Evolutionary conservation across 2,113 vertebrate genomes (phyloP).

Genomic region (Oreochromis tanganicae): DNA sequence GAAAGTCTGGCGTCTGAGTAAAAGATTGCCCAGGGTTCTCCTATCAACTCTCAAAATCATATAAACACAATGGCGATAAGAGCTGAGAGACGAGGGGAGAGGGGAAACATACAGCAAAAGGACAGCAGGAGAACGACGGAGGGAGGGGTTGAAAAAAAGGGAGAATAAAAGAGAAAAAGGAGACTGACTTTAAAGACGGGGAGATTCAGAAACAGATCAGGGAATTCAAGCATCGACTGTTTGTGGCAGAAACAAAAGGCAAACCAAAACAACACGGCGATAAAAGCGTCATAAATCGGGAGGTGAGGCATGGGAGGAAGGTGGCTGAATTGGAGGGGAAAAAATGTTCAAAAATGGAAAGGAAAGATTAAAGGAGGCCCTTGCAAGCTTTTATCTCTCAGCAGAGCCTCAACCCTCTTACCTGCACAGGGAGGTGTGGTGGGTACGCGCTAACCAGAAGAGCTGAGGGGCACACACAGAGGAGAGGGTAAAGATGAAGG

Average conservation of each 20-base stretch:
- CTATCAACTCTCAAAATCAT: slow-evolving; percentile 60
- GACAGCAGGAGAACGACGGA: background rate
- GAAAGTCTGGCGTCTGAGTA: slow-evolving; percentile 50
- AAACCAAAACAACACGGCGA: background rate
- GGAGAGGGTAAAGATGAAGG: slow-evolving; percentile 2
- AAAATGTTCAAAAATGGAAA: slow-evolving; percentile 1
- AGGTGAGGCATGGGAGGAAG: background rate
- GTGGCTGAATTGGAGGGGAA: background rate
- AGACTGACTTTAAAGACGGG: background rate
- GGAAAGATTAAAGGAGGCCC: slow-evolving; percentile 41
- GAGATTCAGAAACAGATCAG: background rate
- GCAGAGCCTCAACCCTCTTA: background rate
- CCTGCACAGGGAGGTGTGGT: background rate
- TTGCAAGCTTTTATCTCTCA: slow-evolving; percentile 44
- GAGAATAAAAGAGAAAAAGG: background rate
- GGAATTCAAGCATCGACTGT: background rate
- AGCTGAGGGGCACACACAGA: background rate
- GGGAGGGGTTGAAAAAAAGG: background rate
- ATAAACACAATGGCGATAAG: slow-evolving; percentile 47
- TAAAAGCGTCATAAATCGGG: background rate
- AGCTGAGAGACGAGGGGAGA: background rate
- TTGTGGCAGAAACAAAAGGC: background rate
- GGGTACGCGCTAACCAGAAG: slow-evolving; percentile 1
- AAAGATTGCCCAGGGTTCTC: slow-evolving; percentile 52
- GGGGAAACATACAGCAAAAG: background rate